phyloP scores from a whole-genome alignment of 2,888 invertebrate genomes.

The Amphipoea oculea region DNA sequence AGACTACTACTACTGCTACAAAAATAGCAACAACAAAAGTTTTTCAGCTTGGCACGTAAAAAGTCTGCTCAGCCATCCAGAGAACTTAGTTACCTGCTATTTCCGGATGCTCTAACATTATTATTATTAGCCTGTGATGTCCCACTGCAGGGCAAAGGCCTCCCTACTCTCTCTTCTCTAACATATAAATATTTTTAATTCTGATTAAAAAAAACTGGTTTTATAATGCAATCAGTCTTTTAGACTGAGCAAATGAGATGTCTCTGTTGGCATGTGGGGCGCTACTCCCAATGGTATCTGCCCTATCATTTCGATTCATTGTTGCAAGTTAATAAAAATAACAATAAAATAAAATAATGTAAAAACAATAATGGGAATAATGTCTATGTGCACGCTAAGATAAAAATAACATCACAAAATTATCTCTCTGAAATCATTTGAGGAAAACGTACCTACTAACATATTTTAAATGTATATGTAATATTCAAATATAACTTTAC shows the following conservation, averaged over 20 bases:
- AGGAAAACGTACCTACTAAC: conserved; percentile 26
- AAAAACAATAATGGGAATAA: neutral
- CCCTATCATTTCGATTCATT: too few species aligned
- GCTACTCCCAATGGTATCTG: too few species aligned
- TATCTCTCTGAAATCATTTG: conserved; percentile 13
- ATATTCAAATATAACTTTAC: conserved; percentile 35
- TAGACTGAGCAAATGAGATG: too few species aligned
- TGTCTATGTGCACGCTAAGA: neutral
- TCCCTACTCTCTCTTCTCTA: too few species aligned
- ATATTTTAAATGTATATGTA: neutral
- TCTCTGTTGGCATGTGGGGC: too few species aligned
- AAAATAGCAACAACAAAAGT: neutral
- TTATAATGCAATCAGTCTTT: too few species aligned
- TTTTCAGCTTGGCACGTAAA: neutral
- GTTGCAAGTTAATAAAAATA: neutral
- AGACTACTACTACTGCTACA: neutral
- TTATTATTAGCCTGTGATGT: too few species aligned
- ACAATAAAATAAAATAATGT: neutral
- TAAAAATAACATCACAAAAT: neutral
- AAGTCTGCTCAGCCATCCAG: too few species aligned
- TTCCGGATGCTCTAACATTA: neutral
- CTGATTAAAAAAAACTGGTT: too few species aligned
- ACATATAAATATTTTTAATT: neutral
- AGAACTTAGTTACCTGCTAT: neutral
- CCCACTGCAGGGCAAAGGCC: too few species aligned